Percentiles rank a stretch among this genome's conserved stretches.
Conservation (phyloP, 2,113 vertebrate species). For the Phrynosoma platyrhinos region DNA sequence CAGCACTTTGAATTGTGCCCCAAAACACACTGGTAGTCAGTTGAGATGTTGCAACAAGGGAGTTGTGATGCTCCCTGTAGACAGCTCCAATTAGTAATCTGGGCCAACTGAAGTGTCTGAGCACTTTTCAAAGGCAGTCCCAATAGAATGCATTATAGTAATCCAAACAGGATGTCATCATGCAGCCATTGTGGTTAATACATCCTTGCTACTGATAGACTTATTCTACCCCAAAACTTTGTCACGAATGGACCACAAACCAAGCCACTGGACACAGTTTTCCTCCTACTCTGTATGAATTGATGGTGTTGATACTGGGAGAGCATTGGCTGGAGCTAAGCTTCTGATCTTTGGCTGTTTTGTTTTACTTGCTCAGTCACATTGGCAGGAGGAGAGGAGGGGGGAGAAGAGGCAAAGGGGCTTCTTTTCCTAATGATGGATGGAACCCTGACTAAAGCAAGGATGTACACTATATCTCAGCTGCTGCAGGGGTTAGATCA, state of each 20-base stretch:
- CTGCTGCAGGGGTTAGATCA: slow-evolving; percentile 76
- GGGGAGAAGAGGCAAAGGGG: not conserved
- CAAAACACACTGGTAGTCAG: too few species aligned
- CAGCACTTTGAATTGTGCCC: too few species aligned
- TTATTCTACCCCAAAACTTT: not conserved
- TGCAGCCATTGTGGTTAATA: too few species aligned
- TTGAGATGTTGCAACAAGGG: too few species aligned
- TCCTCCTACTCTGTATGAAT: not conserved
- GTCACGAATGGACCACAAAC: not conserved
- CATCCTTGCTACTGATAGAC: not conserved
- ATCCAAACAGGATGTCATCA: too few species aligned
- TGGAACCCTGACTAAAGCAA: slow-evolving; percentile 59
- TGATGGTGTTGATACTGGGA: not conserved
- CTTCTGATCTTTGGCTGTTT: not conserved
- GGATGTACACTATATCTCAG: slow-evolving; percentile 62
- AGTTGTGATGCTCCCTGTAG: too few species aligned
- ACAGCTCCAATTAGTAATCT: too few species aligned
- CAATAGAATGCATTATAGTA: too few species aligned
- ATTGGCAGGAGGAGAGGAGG: not conserved
- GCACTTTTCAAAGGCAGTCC: too few species aligned
- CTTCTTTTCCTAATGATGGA: slow-evolving; percentile 60
- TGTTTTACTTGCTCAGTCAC: not conserved
- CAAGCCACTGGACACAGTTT: not conserved
- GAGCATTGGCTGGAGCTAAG: not conserved
- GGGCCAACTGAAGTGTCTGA: too few species aligned